Base-by-base conservation (phyloP, 1,140 invertebrate species). In the Pteromalus puparum region DNA sequence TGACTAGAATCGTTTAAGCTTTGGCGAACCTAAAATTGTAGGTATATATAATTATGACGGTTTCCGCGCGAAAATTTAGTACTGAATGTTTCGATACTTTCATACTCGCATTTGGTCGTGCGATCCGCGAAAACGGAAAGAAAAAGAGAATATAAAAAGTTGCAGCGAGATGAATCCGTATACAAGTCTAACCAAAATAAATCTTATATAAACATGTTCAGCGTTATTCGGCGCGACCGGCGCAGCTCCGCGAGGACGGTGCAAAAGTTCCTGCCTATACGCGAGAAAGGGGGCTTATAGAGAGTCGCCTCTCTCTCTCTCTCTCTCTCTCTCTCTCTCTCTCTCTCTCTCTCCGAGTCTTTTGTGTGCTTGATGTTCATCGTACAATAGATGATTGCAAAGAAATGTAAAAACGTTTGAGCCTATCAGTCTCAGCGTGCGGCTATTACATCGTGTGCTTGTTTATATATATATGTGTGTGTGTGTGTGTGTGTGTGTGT, bases 391-490 rank as follows among this genome's bases (percentile, higher is more conserved):
- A 18, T 5, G 13, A 48, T 48, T 48, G 15, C 68, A 15, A 30
- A 72, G n/a, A 72, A 72, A 30, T 10, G 15, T 72, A 72, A 73
- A 73, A 82, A 42, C 18, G 26, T 82, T 6, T 26, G n/a, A 75
- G 15, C 30, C 48, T 65, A 42, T 81, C 70, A 74, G 70, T 73
- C 68, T 81, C 70, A 38, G 18, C 18, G n/a, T n/a, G n/a, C n/a
- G 46, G 46, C 13, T 48, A 48, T 48, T 48, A 48, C 46, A 15
- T 48, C 46, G 46, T 48, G 46, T 18, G 46, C 1, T 12, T 18
- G n/a, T n/a, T n/a, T n/a, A n/a, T n/a, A n/a, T n/a, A n/a, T n/a
- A n/a, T n/a, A n/a, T n/a, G n/a, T n/a, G n/a, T n/a, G n/a, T n/a
- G n/a, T n/a, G n/a, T n/a, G n/a, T n/a, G n/a, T n/a, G n/a, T n/a